Conservation (phyloP, 2,113 vertebrate genomes). For the Variabilichromis moorii region DNA sequence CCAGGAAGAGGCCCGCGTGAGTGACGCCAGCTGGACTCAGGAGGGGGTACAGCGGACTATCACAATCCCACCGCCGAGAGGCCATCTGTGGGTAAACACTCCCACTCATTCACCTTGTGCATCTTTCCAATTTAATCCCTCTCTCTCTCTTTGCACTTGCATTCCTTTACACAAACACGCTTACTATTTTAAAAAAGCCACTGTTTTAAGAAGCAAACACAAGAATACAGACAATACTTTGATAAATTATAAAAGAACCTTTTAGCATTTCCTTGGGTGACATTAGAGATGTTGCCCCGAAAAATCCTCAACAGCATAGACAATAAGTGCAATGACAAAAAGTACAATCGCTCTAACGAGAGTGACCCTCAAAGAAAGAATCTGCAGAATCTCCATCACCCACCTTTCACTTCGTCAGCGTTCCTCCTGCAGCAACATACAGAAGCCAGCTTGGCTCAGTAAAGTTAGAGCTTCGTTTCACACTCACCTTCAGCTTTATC, state of each 20-base stretch:
- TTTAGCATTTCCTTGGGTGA: neutral
- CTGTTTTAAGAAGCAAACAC: neutral
- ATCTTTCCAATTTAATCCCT: neutral
- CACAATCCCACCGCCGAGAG: slow-evolving; percentile 41
- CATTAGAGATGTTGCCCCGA: neutral
- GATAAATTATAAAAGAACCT: neutral
- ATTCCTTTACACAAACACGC: slow-evolving; percentile 16
- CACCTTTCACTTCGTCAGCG: neutral
- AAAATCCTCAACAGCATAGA: neutral
- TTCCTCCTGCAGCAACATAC: neutral
- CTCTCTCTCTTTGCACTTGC: neutral
- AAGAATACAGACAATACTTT: neutral
- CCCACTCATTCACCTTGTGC: neutral
- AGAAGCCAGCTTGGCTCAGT: neutral
- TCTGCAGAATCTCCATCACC: neutral
- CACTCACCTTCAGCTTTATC: neutral
- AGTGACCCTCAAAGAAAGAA: neutral
- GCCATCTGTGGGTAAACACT: slow-evolving; percentile 58
- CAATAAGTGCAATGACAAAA: neutral
- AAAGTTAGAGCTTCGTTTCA: neutral
- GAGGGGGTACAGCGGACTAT: slow-evolving; percentile 7
- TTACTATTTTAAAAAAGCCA: neutral
- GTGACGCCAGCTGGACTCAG: slow-evolving; percentile 45
- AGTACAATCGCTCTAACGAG: neutral
- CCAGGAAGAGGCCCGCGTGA: neutral